Conservation (phyloP, 2,113 vertebrate species). For the Nothobranchius kuhntae region DNA sequence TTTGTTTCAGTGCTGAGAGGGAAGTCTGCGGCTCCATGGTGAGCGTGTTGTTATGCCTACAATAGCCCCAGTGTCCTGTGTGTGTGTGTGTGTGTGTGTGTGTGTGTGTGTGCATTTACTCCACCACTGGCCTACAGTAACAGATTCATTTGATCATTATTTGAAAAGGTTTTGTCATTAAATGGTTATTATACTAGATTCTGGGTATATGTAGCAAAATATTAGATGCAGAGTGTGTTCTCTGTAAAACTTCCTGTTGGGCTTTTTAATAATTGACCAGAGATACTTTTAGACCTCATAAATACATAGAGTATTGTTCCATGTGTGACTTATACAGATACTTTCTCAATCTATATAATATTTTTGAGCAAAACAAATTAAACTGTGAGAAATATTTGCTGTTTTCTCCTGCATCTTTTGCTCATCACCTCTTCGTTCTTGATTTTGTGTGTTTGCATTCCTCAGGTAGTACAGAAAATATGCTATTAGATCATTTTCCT, state of each 20-base stretch:
- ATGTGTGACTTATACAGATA: too few species aligned
- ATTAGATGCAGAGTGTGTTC: too few species aligned
- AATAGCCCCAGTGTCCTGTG: constrained; percentile 40
- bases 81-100: constrained; percentile 7
- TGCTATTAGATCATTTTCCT: constrained; percentile 51
- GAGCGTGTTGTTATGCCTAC: constrained; percentile 62
- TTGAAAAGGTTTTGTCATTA: neutral
- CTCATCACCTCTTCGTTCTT: constrained; percentile 52
- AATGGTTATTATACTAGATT: neutral
- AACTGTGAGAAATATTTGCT: constrained; percentile 38
- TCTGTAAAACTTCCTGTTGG: too few species aligned
- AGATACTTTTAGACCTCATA: too few species aligned
- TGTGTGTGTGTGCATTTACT: neutral
- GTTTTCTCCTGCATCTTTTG: constrained; percentile 41
- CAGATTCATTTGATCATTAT: neutral
- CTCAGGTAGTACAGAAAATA: constrained; percentile 51
- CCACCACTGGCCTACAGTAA: neutral
- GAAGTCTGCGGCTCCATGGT: constrained; percentile 50
- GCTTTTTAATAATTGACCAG: too few species aligned
- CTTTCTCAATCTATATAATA: too few species aligned
- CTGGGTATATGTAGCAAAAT: too few species aligned
- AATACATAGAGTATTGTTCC: too few species aligned
- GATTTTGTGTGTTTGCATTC: constrained; percentile 50
- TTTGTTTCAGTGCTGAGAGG: constrained; percentile 29
- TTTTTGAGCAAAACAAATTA: constrained; percentile 38